Base-by-base conservation (phyloP, 2,113 vertebrate species). In the Plotosus lineatus region DNA sequence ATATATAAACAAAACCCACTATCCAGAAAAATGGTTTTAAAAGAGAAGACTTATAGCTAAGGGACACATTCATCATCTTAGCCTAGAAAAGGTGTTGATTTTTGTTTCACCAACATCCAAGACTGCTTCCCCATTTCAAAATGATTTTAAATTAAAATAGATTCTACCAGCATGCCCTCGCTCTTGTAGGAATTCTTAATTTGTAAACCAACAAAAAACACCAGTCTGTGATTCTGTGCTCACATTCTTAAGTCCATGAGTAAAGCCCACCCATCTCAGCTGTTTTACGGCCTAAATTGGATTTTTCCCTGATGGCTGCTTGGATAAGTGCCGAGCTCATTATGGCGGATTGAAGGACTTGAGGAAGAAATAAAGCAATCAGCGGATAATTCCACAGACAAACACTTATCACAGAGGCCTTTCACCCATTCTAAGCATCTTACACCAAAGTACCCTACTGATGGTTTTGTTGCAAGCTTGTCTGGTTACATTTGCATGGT, bases 241-340 rank as follows among this genome's bases (percentile, higher is more conserved):
- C 46, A 53, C 65, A 50, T 84, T 48, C 73, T 76, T 42, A 75
- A 66, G 60, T 78, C 72, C 72, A 42, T 63, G 71, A 80, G 56
- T n/a, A 12, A 48, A 75, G 72, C 56, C 74, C 73, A 65, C 50
- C 73, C 80, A 68, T 81, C 72, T 81, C 63, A 40, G 71, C 79
- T 83, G 73, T 83, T 85, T 73, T 80, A 83, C 48, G 55, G 56
- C 31, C 77, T n/a, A 77, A 85, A 83, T 85, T 82, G 72, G 81
- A 85, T 83, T 83, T 85, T 74, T 85, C 84, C 77, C 73, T 42
- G 66, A 85, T 83, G 77, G 81, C 61, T 28, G n/a, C 58, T 75
- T 77, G 77, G 77, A 85, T 85, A 85, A 83, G 73, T 75, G 82
- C 84, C 75, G 66, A 85, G 48, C 81, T 85, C 84, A 85, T 85